A percentile compares a stretch with the other conserved stretches of the same genome.
Evolutionary conservation across 2,888 invertebrate species (phyloP).

Genomic region (Osmoderma eremita): DNA sequence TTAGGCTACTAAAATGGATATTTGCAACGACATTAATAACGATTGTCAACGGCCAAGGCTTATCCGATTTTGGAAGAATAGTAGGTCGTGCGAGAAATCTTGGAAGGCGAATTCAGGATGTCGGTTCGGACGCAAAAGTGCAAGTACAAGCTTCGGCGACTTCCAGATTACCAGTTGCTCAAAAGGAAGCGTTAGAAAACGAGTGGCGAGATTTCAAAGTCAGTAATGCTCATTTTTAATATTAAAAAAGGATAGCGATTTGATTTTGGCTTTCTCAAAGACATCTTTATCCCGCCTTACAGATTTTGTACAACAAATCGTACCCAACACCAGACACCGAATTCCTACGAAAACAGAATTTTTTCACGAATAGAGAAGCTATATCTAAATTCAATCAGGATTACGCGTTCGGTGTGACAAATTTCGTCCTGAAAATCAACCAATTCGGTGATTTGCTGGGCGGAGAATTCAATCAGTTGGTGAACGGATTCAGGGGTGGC

Average conservation of each 20-base stretch:
- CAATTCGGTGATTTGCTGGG: conserved; percentile 59
- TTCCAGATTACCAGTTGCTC: background rate
- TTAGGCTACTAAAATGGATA: conserved; percentile 4
- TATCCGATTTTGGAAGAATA: background rate
- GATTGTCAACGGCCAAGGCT: background rate
- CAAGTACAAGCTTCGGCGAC: background rate
- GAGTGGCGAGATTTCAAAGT: conserved; percentile 21
- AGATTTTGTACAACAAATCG: conserved; percentile 56
- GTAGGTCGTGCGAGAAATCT: background rate
- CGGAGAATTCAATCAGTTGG: conserved; percentile 57
- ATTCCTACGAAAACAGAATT: conserved; percentile 57
- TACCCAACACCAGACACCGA: conserved; percentile 57
- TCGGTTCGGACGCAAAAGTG: background rate
- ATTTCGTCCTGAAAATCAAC: conserved; percentile 59
- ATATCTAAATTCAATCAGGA: conserved; percentile 58
- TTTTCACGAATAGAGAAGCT: conserved; percentile 60
- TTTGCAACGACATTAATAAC: background rate
- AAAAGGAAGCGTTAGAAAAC: conserved; percentile 8
- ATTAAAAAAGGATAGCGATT: background rate
- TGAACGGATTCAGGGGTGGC: conserved; percentile 57
- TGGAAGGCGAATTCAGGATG: background rate
- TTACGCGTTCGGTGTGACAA: conserved; percentile 55
- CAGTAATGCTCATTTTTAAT: background rate
- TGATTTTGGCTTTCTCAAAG: too few species aligned
- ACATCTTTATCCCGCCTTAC: background rate